These are phyloP conservation scores for Lepidotrigona ventralis DNA, from an alignment of 1,140 invertebrate species.

Conservation along the genomic window DNA sequence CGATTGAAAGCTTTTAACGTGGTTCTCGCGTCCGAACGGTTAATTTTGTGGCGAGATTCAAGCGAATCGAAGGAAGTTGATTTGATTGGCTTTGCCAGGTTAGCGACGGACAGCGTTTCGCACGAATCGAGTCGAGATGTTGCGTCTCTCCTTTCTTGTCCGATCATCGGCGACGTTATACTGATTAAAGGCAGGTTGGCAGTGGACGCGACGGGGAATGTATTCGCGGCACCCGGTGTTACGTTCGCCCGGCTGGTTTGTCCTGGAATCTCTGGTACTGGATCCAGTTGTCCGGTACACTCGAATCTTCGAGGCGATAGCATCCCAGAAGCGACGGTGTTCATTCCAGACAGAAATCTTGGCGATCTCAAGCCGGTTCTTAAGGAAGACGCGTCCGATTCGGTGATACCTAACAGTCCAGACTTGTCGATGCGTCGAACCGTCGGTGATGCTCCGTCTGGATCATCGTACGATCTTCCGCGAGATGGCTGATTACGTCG, in stretches of 20 bases:
- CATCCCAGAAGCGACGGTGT: conserved; percentile 38
- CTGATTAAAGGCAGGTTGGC: conserved; percentile 25
- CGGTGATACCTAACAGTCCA: conserved; percentile 73
- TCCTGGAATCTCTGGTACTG: conserved; percentile 73
- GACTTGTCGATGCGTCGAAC: conserved; percentile 73
- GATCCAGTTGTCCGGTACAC: conserved; percentile 69
- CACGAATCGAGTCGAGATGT: not conserved
- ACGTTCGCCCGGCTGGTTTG: conserved; percentile 55
- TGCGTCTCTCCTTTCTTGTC: not conserved
- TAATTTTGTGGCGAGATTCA: not conserved
- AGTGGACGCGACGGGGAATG: conserved; percentile 5
- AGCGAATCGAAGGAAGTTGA: conserved; percentile 12
- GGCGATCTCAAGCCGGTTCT: not conserved
- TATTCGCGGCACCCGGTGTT: not conserved
- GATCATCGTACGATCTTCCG: conserved; percentile 42
- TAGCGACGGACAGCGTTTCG: not conserved
- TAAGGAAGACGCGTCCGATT: conserved; percentile 49
- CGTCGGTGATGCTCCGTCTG: conserved; percentile 56
- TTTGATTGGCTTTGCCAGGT: not conserved
- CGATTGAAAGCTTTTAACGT: not conserved
- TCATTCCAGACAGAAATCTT: conserved; percentile 51
- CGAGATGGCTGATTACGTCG: not conserved
- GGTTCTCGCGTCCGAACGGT: not conserved
- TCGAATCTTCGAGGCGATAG: conserved; percentile 66
- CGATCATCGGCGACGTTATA: not conserved